Base-by-base conservation (phyloP, 2,113 vertebrate species). In the Thamnaconus septentrionalis region DNA sequence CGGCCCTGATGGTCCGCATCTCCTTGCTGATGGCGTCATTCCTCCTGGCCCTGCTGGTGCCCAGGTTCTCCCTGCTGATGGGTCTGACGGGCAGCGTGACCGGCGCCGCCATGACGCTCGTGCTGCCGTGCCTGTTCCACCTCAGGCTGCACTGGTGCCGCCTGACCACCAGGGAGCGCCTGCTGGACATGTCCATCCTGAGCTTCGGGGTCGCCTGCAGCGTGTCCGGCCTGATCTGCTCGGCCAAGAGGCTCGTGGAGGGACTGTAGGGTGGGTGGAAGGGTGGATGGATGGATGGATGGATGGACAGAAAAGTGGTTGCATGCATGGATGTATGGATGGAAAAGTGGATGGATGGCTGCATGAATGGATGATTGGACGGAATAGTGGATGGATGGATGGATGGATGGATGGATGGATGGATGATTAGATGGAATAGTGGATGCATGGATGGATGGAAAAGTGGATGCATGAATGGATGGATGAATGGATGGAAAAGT, bases 121-220 rank as follows among this genome's bases (percentile, higher is more conserved):
- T 93, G 55, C 91, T 95, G 64, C 91, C 91, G 0, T 91, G 90
- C 45, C 79, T 94, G 68, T 91, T 94, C 83, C 91, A 95, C 80
- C 86, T 95, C 59, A 89, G 89, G 48, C 89, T 94, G 54, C 91
- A 84, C 64, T 92, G 93, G 91, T 58, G 63, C n/a, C 87, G 75
- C 11, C 81, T 94, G 45, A 69, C 75, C 6, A 8, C 59, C 55
- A 66, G 80, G 61, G 82, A 90, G 3, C 92, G 88, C 69, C 78
- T 81, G 60, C 74, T 87, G 74, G 93, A 93, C 60, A 76, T 85
- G 59, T 81, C 76, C 52, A 82, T 93, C 78, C 85, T 94, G 77
- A 76, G 85, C 78, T 78, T 95, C 39, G 91, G 92, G 56, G 79
- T 90, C 40, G 57, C 93, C 66, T 94, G 92, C 9, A 92, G 90